These are phyloP conservation scores for Labroides dimidiatus DNA, from an alignment of 2,797 vertebrate genomes.

Conservation along the genomic window DNA sequence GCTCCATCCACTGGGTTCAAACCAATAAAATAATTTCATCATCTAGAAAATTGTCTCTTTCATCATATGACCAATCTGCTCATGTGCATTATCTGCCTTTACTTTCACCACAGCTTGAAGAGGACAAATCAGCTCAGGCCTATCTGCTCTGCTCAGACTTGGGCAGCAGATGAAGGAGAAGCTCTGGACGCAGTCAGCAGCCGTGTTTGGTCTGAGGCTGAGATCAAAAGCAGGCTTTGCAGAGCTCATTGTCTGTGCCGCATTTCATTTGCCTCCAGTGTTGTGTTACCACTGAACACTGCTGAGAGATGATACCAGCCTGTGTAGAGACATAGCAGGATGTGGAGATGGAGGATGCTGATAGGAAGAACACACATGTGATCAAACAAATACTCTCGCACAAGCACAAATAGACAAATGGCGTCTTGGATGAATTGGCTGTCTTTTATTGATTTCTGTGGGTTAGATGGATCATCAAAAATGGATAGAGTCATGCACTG, in stretches of 20 bases:
- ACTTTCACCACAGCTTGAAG: conserved; percentile 14
- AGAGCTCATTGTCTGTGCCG: conserved; percentile 54
- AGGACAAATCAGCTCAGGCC: conserved; percentile 22
- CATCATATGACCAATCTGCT: conserved; percentile 3
- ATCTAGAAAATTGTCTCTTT: neutral
- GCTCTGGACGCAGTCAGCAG: conserved; percentile 32
- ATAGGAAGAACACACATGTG: conserved; percentile 31
- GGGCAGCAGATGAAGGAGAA: conserved; percentile 32
- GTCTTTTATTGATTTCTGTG: conserved; percentile 21
- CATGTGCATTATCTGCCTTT: conserved; percentile 14
- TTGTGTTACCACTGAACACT: conserved; percentile 65
- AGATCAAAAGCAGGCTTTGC: conserved; percentile 48
- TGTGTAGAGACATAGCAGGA: conserved; percentile 53
- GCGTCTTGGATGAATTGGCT: conserved; percentile 6
- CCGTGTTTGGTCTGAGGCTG: conserved; percentile 38
- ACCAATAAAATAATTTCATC: conserved; percentile 14
- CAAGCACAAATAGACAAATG: neutral
- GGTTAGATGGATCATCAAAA: conserved; percentile 9
- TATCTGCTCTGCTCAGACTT: conserved; percentile 49
- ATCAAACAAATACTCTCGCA: conserved; percentile 2
- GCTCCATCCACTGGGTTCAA: conserved; percentile 1
- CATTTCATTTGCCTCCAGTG: conserved; percentile 71
- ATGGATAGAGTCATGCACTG: neutral
- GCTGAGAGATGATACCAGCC: conserved; percentile 66
- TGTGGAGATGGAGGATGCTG: conserved; percentile 53